A percentile compares a stretch with the other conserved stretches of the same genome.
phyloP scores from a whole-genome alignment of 2,113 vertebrate genomes.

The Nettapus auritus region DNA sequence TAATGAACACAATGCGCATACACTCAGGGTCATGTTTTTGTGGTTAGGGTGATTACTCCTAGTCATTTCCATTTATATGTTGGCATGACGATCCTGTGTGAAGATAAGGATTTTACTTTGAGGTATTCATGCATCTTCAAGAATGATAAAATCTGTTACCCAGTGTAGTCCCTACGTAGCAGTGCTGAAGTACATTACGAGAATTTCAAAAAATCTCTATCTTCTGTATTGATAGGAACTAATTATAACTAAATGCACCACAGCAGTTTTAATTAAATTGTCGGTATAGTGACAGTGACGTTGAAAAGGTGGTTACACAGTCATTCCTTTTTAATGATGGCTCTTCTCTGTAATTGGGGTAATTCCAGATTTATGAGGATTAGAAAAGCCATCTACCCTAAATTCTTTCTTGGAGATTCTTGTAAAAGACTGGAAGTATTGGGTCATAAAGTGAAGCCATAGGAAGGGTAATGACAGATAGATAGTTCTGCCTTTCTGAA shows the following conservation, averaged over 20 bases:
- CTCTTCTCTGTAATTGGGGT: slow-evolving; percentile 53
- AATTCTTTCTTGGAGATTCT: slow-evolving; percentile 32
- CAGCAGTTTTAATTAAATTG: slow-evolving; percentile 67
- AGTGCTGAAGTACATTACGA: slow-evolving; percentile 5
- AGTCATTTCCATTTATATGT: slow-evolving; percentile 1
- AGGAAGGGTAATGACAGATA: background rate
- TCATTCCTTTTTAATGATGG: slow-evolving; percentile 41
- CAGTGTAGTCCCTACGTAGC: background rate
- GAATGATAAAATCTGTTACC: slow-evolving; percentile 26
- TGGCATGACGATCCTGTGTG: background rate
- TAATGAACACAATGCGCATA: background rate
- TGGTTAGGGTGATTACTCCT: slow-evolving; percentile 37
- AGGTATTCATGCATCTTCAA: background rate
- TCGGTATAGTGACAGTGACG: slow-evolving; percentile 10
- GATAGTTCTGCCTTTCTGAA: slow-evolving; percentile 3
- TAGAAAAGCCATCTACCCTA: slow-evolving; percentile 28
- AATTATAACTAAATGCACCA: slow-evolving; percentile 50
- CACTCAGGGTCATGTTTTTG: background rate
- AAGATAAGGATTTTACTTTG: slow-evolving; percentile 36
- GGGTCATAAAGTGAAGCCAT: background rate
- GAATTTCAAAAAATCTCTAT: slow-evolving; percentile 38
- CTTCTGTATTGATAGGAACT: slow-evolving; percentile 43
- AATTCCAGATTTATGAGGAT: slow-evolving; percentile 66
- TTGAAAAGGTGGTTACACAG: slow-evolving; percentile 54
- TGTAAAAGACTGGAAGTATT: slow-evolving; percentile 3